These are phyloP conservation scores for Apteryx owenii DNA, from an alignment of 2,113 vertebrate genomes.

Conservation along the genomic window DNA sequence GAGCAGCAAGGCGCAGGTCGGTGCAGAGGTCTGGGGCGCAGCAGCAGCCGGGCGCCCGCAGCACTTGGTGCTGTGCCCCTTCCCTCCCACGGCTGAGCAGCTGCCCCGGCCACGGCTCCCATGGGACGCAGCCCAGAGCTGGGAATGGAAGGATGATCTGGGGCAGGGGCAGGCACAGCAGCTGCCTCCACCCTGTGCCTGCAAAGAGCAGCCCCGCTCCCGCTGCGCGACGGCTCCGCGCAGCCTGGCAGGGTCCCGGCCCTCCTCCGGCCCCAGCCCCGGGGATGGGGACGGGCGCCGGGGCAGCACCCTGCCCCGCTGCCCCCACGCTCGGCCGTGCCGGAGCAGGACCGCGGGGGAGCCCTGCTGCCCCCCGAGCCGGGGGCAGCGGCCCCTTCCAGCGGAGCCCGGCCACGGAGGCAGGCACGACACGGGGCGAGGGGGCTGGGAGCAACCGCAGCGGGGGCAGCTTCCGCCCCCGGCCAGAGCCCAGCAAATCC, in stretches of 20 bases:
- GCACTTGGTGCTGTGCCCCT: too few relatives aligned
- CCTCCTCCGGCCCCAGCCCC: not conserved
- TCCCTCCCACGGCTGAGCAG: accelerated
- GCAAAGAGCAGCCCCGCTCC: not conserved
- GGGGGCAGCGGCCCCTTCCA: not conserved
- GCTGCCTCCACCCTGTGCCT: not conserved
- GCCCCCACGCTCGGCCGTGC: too few relatives aligned
- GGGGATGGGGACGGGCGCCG: accelerated
- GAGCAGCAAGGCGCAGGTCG: too few relatives aligned
- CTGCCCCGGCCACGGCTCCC: accelerated
- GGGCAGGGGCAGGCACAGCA: accelerated
- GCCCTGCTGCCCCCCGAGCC: not conserved
- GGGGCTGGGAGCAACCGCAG: too few relatives aligned
- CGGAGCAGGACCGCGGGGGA: too few relatives aligned
- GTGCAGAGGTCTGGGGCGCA: not conserved
- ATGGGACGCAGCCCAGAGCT: not conserved
- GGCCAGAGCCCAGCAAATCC: accelerated
- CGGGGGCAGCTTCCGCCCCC: not conserved
- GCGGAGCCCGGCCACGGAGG: too few relatives aligned
- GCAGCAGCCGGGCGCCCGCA: accelerated
- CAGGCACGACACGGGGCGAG: too few relatives aligned
- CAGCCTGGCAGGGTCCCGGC: not conserved
- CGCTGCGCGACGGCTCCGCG: accelerated
- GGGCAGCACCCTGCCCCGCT: too few relatives aligned
- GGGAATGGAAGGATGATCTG: accelerated